phyloP scores from a whole-genome alignment of 2,888 invertebrate species.

The Coelogynopora nodosa region DNA sequence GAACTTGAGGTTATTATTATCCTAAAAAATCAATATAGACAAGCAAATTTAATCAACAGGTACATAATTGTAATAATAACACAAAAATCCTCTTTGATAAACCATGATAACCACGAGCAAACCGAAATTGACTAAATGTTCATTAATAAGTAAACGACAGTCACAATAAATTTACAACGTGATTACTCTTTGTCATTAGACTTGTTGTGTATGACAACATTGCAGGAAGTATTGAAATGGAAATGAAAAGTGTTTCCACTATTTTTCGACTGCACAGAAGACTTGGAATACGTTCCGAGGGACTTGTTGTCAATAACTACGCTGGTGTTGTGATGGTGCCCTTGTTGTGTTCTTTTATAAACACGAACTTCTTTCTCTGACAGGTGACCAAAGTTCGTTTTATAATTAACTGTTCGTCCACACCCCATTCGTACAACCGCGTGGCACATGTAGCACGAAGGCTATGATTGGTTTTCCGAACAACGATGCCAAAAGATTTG shows the following conservation, averaged over 20 bases:
- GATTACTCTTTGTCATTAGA: constrained; percentile 8
- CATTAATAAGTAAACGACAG: constrained; percentile 28
- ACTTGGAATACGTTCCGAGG: constrained; percentile 20
- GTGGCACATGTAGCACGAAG: background rate
- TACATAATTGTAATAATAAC: constrained; percentile 10
- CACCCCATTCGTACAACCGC: background rate
- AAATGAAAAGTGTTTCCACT: constrained; percentile 23
- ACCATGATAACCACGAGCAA: background rate
- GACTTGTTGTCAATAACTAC: constrained; percentile 23
- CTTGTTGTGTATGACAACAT: constrained; percentile 21
- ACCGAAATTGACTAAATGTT: constrained; percentile 22
- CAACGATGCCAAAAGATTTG: no score
- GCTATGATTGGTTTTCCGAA: no score
- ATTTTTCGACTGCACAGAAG: constrained; percentile 24
- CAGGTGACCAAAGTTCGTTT: constrained; percentile 3
- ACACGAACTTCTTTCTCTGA: constrained; percentile 25
- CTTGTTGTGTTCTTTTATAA: constrained; percentile 23
- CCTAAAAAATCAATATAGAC: constrained; percentile 11
- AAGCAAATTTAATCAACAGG: constrained; percentile 21
- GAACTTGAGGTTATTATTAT: constrained; percentile 6
- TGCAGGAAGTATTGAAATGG: constrained; percentile 1
- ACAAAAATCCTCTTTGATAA: constrained; percentile 18
- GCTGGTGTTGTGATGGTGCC: background rate
- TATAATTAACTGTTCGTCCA: background rate
- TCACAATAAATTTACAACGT: constrained; percentile 20